Base-by-base conservation (phyloP, 1,140 invertebrate species). In the Olivierus martensii region DNA sequence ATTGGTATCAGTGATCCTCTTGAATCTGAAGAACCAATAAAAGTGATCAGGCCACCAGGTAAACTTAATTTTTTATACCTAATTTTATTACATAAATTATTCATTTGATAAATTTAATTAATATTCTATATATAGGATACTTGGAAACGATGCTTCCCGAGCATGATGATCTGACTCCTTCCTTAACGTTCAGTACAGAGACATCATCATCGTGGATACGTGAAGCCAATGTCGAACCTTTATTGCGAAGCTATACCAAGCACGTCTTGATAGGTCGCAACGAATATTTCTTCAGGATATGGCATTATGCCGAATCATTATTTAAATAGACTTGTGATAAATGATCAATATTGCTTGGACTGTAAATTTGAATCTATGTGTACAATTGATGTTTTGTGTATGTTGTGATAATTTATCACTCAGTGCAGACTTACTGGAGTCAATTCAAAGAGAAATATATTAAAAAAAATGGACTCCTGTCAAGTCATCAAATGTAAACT, bases 251-350 rank as follows among this genome's bases (percentile, higher is more conserved):
- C 28, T 92, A 92, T 69, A 83, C 87, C 1, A 78, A 83, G 56
- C 81, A 82, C 39, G 81, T 81, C 48, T 72, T 92, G 15, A 73
- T 90, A 10, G 75, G 84, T 55, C 77, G 81, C 62, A 86, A 90
- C 65, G 89, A 93, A 73, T 93, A 93, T 72, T 93, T 92, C 79
- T 93, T 93, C 79, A 77, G 84, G 56, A 84, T 93, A 69, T 89
- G 84, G 84, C 81, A 82, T 68, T 84, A 87, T 62, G 83, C 84
- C 48, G 81, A 81, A 60, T 79, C 84, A 67, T 72, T 88, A 38
- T 88, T 88, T 2, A 28, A 28, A 28, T 28, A 28, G 28, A 28
- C 28, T 6, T 28, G 28, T 28, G 28, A 28, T 28, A 28, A 28
- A 28, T 6, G 28, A 28, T 28, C 28, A 28, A 28, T 9, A 28